Evolutionary conservation across 53 echinoderm and acorn worm genomes (phyloP).

Genomic region (Crossaster papposus): DNA sequence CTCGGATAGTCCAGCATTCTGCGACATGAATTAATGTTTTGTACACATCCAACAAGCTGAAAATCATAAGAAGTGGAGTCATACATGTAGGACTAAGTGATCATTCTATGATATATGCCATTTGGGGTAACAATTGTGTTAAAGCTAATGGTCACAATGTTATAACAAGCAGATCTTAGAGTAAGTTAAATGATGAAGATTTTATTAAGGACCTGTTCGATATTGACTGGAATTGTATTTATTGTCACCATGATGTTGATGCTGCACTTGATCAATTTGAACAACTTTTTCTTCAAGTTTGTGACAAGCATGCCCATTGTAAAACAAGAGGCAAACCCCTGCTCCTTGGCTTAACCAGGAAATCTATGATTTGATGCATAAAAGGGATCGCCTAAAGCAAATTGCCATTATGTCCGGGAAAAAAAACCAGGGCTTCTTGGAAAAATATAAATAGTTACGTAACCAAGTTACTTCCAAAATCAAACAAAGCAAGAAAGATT

Average conservation of each 20-base stretch:
- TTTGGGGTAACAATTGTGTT: neutral
- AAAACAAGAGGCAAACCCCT: conserved; percentile 2
- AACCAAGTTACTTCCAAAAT: too few species aligned
- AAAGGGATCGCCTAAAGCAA: neutral
- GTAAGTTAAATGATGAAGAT: too few species aligned
- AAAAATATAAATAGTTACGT: neutral
- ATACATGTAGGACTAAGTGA: conserved; percentile 26
- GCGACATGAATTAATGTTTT: neutral
- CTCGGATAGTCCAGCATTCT: neutral
- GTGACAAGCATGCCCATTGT: conserved; percentile 2
- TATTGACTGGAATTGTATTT: neutral
- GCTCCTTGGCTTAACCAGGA: conserved; percentile 7
- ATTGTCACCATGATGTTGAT: too few species aligned
- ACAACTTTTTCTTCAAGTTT: neutral
- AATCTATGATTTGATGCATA: neutral
- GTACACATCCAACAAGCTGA: neutral
- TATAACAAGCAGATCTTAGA: neutral
- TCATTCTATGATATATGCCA: conserved; percentile 23
- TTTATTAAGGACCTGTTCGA: too few species aligned
- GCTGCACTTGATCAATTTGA: neutral
- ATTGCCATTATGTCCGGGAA: neutral
- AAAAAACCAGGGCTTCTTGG: neutral
- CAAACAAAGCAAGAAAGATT: too few species aligned
- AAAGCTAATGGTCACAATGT: conserved; percentile 1
- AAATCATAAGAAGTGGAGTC: conserved; percentile 5